phyloP scores from a whole-genome alignment of 2,797 vertebrate species.

The Anisognathus igniventris region DNA sequence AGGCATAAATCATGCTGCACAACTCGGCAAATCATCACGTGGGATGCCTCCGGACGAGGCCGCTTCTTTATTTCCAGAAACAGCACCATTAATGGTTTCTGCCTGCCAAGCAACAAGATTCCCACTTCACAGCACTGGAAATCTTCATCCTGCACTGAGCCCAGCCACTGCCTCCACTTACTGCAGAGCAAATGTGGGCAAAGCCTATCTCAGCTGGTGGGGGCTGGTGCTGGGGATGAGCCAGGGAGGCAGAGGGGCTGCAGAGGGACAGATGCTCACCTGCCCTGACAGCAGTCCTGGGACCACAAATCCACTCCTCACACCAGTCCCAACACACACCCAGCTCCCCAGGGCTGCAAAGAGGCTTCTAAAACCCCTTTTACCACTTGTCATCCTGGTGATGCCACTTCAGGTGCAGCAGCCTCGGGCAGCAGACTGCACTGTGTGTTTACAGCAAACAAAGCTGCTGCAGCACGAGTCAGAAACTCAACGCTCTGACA shows the following conservation, averaged over 20 bases:
- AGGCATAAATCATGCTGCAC: not conserved
- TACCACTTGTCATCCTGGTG: not conserved
- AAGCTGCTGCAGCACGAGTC: not conserved
- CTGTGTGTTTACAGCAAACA: rapidly evolving
- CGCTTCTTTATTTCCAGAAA: not conserved
- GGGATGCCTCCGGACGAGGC: not conserved
- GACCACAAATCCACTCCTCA: not conserved
- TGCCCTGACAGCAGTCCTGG: rapidly evolving
- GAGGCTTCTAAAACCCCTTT: not conserved
- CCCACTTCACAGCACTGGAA: not conserved
- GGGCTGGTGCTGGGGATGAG: rapidly evolving
- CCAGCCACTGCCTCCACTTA: not conserved
- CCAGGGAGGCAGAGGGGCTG: not conserved
- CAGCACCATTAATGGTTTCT: not conserved
- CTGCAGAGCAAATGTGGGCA: rapidly evolving
- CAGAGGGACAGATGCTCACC: not conserved
- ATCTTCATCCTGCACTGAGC: not conserved
- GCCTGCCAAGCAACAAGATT: not conserved
- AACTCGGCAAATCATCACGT: not conserved
- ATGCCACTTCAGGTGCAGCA: not conserved
- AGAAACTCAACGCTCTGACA: not conserved
- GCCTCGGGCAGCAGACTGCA: rapidly evolving
- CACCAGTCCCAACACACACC: not conserved
- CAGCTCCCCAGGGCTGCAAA: not conserved
- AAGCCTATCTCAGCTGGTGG: not conserved